Percentiles rank a stretch among this genome's conserved stretches.
phyloP scores from a whole-genome alignment of 2,888 invertebrate genomes.

The Abrostola triplasia region DNA sequence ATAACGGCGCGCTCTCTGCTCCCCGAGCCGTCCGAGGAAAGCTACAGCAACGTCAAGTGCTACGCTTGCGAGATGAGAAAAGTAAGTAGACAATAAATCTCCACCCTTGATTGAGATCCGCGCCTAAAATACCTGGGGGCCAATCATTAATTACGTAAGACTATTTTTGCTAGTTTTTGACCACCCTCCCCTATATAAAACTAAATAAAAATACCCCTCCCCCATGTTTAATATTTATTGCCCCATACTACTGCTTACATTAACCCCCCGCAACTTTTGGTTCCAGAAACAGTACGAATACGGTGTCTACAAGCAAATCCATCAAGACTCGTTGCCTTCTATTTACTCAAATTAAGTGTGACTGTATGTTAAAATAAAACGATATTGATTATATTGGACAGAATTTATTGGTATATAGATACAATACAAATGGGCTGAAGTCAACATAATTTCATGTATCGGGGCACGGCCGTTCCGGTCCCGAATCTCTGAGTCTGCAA shows the following conservation, averaged over 20 bases:
- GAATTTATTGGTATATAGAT: slow-evolving; percentile 85
- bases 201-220: no score
- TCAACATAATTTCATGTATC: slow-evolving; percentile 72
- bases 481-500: slow-evolving; percentile 58
- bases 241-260: no score
- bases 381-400: slow-evolving; percentile 75
- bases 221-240: no score
- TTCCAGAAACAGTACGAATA: slow-evolving; percentile 69
- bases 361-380: slow-evolving; percentile 67
- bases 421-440: slow-evolving; percentile 82
- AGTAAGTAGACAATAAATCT: slow-evolving; percentile 57
- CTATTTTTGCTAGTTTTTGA: no score
- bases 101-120: no score
- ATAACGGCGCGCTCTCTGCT: slow-evolving; percentile 64
- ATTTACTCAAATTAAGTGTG: slow-evolving; percentile 60
- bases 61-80: slow-evolving; percentile 78
- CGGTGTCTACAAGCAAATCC: slow-evolving; percentile 48
- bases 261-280: slow-evolving; percentile 14
- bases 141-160: no score
- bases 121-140: no score
- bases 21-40: slow-evolving; percentile 55
- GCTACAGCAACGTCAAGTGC: slow-evolving; percentile 72
- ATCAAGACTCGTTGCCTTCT: slow-evolving; percentile 65
- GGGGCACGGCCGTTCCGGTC: slow-evolving; percentile 55
- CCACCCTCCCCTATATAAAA: no score